Base-by-base conservation (phyloP, 2,113 vertebrate genomes). In the Archocentrus centrarchus region DNA sequence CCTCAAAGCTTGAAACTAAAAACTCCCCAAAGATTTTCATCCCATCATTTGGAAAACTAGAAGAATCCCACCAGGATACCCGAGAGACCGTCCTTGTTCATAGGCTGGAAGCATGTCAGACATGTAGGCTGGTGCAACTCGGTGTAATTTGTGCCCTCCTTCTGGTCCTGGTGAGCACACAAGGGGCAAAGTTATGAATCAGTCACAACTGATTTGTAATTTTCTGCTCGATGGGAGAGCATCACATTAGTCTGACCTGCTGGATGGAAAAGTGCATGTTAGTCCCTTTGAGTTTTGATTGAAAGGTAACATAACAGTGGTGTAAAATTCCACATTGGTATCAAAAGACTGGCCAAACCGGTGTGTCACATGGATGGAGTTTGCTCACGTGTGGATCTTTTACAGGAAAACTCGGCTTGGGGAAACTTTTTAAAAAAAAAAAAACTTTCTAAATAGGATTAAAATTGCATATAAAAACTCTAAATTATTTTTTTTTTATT, bases 71-170 rank as follows among this genome's bases (percentile, higher is more conserved):
- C 30, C 24, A 66, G 24, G 35, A 27, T 27, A 66, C 73, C 53
- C 60, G 2, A 50, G 77, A 79, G 66, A 73, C 18, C n/a, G 39
- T 35, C 44, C 20, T 44, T 9, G 27, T 39, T 64, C 37, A 75
- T 4, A 37, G 59, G 60, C 24, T 35, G 30, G 55, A 78, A 4
- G 58, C 20, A 11, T 61, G 41, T 11, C 75, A 70, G 57, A 78
- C 75, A 61, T 3, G 39, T n/a, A 18, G 39, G 55, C 62, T 78
- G 62, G 57, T 83, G 75, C 82, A 73, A 79, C 32, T 62, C 58
- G 1, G 7, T 53, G 77, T 58, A 75, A 79, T 22, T 24, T 27
- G 53, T 9, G 58, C 37, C 75, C 57, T 32, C 32, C 68, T 84
- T 41, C 63, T 73, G 77, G 83, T 73, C 68, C 68, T 73, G 27